Percentiles rank a stretch among this genome's conserved stretches.
Evolutionary conservation across 1,140 invertebrate species (phyloP).

Genomic region (Scaptodrosophila lebanonensis): DNA sequence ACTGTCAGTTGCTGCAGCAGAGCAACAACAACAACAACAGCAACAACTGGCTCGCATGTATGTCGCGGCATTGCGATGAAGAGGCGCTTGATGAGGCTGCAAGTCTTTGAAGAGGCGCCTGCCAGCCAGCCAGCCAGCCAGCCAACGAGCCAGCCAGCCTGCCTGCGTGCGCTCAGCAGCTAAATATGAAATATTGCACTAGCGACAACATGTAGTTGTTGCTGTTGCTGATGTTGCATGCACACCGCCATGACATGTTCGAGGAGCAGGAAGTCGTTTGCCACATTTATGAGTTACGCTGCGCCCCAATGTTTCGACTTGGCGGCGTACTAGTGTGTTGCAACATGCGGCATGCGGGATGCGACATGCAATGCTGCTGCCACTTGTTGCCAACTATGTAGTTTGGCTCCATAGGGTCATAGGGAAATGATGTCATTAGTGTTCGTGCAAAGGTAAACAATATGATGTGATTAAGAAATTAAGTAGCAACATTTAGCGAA

Average conservation of each 20-base stretch:
- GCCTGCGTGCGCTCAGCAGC: conserved; percentile 41
- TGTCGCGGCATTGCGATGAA: conserved; percentile 27
- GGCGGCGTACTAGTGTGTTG: conserved; percentile 29
- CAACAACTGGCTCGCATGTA: no score
- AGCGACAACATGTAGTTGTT: conserved; percentile 12
- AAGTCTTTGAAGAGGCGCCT: conserved; percentile 65
- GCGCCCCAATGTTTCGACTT: background rate
- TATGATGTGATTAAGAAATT: conserved; percentile 64
- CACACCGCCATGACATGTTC: conserved; percentile 58
- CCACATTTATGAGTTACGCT: conserved; percentile 69
- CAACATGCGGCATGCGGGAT: conserved; percentile 48
- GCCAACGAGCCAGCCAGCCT: no score
- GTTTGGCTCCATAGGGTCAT: no score
- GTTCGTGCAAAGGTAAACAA: conserved; percentile 36
- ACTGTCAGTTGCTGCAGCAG: conserved; percentile 23
- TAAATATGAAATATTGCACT: conserved; percentile 56
- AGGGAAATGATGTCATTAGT: conserved; percentile 66
- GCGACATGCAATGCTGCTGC: no score
- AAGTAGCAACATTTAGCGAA: conserved; percentile 63
- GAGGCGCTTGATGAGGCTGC: conserved; percentile 48
- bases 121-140: no score
- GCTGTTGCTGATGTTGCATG: conserved; percentile 50
- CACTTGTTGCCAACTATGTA: conserved; percentile 31
- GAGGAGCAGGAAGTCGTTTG: conserved; percentile 72
- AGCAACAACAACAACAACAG: no score